phyloP scores from a whole-genome alignment of 2,113 vertebrate species.

The Ageneiosus marmoratus region DNA sequence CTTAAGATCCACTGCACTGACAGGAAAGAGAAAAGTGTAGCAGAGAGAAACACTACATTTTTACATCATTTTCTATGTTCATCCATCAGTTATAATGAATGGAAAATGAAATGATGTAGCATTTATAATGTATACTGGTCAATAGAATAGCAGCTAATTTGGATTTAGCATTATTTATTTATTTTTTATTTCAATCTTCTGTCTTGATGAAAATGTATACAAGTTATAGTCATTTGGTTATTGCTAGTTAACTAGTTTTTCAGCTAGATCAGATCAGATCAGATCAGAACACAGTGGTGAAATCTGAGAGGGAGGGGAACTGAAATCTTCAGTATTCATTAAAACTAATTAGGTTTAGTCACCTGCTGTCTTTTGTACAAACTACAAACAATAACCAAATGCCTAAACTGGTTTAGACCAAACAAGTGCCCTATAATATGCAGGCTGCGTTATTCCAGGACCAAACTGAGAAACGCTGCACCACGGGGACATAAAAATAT shows the following conservation, averaged over 20 bases:
- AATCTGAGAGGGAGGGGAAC: not conserved
- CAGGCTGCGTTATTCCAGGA: not conserved
- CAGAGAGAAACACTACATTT: not conserved
- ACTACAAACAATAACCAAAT: not conserved
- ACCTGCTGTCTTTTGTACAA: not conserved
- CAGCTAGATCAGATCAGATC: not conserved
- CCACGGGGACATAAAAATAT: not conserved
- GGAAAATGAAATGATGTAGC: not conserved
- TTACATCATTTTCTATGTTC: not conserved
- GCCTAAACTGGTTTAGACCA: not conserved
- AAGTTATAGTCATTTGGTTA: not conserved
- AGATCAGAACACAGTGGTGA: not conserved
- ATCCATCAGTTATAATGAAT: not conserved
- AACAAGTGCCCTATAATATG: not conserved
- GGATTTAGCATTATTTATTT: not conserved
- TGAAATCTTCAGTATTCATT: not conserved
- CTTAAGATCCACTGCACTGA: not conserved
- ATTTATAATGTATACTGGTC: not conserved
- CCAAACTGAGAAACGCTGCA: not conserved
- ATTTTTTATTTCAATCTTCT: not conserved
- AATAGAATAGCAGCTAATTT: not conserved
- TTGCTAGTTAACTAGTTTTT: too few species aligned
- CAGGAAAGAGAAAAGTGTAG: not conserved
- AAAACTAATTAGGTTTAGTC: not conserved
- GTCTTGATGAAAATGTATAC: not conserved